Base-by-base conservation (phyloP, 2,888 invertebrate genomes). In the Sphaeridia pumilis region DNA sequence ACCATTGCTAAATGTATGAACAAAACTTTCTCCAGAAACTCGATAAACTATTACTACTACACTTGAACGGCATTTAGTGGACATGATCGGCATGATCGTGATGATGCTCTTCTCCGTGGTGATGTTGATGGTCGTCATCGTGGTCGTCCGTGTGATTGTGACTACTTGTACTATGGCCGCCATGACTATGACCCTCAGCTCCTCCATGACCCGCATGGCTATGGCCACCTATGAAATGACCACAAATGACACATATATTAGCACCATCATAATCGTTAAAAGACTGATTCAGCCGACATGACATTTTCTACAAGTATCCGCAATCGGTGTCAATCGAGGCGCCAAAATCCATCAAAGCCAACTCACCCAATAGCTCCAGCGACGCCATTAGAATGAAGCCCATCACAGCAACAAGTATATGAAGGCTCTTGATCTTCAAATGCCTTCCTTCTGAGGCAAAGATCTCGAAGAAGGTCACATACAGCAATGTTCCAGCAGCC, bases 391-490 rank as follows among this genome's bases (percentile, higher is more conserved):
- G 58, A 35, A 57, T 56, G 48, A 64, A 64, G 4, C 64, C 64
- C 3, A 63, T 14, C 36, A 63, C 46, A 3, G 64, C 64, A 10
- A 63, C 52, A 7, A 63, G 46, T 42, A 64, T 64, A 35, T 64
- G 64, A 41, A 61, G 38, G 49, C 55, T 61, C 46, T 64, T 64
- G 1, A n/a, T 48, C 22, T 61, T 52, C 21, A 64, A 51, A 26
- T 62, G 57, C 42, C 52, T 55, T 17, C 64, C 64, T 51, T 74
- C 73, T 46, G 72, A 66, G 56, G 72, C 73, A 34, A 75, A 66
- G 24, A 75, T 72, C 66, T 76, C 75, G 61, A 75, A 75, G 65
- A 76, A 75, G 2, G 73, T 74, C 50, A 75, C 73, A 61, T 75
- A 76, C 46, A 75, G 67, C 55, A 76, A 71, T 24, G 74, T 74